Percentiles rank a stretch among this genome's conserved stretches.
Evolutionary conservation across 2,888 invertebrate genomes (phyloP).

Genomic region (Pammene aurita): DNA sequence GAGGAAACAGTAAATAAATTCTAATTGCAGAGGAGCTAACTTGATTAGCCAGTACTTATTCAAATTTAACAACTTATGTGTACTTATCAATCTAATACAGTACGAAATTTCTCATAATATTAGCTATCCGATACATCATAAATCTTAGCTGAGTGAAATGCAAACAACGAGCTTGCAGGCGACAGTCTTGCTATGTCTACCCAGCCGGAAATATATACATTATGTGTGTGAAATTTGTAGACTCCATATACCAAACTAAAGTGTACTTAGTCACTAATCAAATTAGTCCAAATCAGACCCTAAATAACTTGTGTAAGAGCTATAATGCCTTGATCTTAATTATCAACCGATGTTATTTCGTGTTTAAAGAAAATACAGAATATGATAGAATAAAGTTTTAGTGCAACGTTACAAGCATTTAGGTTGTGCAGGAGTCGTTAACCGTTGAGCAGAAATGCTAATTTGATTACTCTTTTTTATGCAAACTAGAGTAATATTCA

Average conservation of each 20-base stretch:
- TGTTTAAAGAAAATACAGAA: not conserved
- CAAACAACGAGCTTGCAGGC: slow-evolving; percentile 38
- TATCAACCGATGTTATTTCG: not conserved
- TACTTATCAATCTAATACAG: not conserved
- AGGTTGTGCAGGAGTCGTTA: slow-evolving; percentile 13
- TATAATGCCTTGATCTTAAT: not conserved
- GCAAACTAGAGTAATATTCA: slow-evolving; percentile 1
- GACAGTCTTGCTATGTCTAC: slow-evolving; percentile 39
- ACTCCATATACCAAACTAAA: not conserved
- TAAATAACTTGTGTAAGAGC: not conserved
- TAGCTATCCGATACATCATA: slow-evolving; percentile 31
- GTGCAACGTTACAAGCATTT: slow-evolving; percentile 12
- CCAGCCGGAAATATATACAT: slow-evolving; percentile 35
- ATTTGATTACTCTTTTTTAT: slow-evolving; percentile 13
- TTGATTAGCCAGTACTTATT: too few species aligned
- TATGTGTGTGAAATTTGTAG: slow-evolving; percentile 30
- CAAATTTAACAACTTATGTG: too few species aligned
- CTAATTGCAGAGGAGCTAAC: too few species aligned
- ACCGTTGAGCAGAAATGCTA: slow-evolving; percentile 13
- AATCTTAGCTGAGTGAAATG: slow-evolving; percentile 36
- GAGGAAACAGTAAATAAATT: too few species aligned
- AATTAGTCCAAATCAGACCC: not conserved
- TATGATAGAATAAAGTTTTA: slow-evolving; percentile 16
- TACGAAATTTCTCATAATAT: slow-evolving; percentile 3
- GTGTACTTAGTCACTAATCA: slow-evolving; percentile 1